Percentiles rank a stretch among this genome's conserved stretches.
Evolutionary conservation across 1,140 invertebrate genomes (phyloP).

Genomic region (Drosophila biarmipes): DNA sequence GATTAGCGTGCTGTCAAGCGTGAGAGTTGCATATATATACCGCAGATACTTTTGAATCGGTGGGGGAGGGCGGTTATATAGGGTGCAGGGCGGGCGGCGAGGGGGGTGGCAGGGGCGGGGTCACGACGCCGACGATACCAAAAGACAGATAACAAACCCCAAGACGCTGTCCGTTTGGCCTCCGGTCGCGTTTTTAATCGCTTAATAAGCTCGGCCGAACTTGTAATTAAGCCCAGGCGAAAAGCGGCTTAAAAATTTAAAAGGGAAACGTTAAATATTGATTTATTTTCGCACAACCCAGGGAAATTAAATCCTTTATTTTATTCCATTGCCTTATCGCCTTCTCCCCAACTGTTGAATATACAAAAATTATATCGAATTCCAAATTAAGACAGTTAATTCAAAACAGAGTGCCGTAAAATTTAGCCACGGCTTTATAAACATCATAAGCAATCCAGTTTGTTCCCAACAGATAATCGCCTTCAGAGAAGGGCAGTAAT

Average conservation of each 20-base stretch:
- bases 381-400: too few relatives aligned
- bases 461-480: constrained; percentile 11
- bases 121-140: constrained; percentile 56
- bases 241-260: constrained; percentile 3
- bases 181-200: constrained; percentile 58
- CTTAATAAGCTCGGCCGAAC: constrained; percentile 64
- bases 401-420: constrained; percentile 13
- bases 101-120: constrained; percentile 7
- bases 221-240: constrained; percentile 66
- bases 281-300: background rate
- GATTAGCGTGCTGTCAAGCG: constrained; percentile 82
- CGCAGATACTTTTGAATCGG: constrained; percentile 13
- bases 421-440: background rate
- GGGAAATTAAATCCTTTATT: background rate
- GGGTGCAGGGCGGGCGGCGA: background rate
- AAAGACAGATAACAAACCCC: constrained; percentile 39
- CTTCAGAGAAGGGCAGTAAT: constrained; percentile 1
- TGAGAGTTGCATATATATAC: constrained; percentile 60
- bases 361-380: too few relatives aligned
- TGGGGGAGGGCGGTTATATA: background rate
- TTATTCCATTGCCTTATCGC: background rate
- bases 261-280: background rate
- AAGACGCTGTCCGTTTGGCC: constrained; percentile 45
- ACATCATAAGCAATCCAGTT: constrained; percentile 8
- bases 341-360: too few relatives aligned